Evolutionary conservation across 1,140 invertebrate species (phyloP), one percentile per base, ranked within the genome.

Genomic region (Euwallacea similis): DNA sequence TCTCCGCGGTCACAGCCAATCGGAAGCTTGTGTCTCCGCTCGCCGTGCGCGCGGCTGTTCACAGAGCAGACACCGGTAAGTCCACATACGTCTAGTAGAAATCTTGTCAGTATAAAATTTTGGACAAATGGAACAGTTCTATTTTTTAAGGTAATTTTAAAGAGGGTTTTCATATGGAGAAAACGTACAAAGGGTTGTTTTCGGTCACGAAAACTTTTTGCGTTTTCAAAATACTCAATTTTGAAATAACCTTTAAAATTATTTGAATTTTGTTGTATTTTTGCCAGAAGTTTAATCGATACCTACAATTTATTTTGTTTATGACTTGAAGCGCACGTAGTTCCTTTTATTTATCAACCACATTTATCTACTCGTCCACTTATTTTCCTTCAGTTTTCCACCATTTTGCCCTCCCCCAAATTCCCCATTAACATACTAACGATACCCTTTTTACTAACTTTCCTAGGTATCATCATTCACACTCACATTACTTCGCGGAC

Each of bases 1-100:
- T 55, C 9, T 54, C 47, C 63, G 63, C 63, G 64, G 63, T 43
- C 58, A 67, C 46, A 66, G 70, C 64, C 70, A 71, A 65, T 71
- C 69, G 69, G 70, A 72, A 42, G 70, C 63, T 64, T 72, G 65
- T 58, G 70, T 75, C 77, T 47, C 80, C 78, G 69, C 79, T 80
- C 73, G 80, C 78, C 79, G 80, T 80, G 60, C 79, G 76, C 80
- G 80, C 81, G 79, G 80, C 81, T 76, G 81, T 81, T 79, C 81
- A 81, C 81, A 82, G 78, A 78, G 78, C 78, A 67, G 81, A 82
- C 76, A 82, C 80, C 79, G 79, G 78, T 80, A 80, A 63, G 63
- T 50, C 46, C 2, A 33, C 21, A 33, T 33, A 4, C 21, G 21
- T 33, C 4, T 4, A 33, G 21, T 33, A 4, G 4, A 4, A 33